These are phyloP conservation scores for Trachurus trachurus DNA, from an alignment of 2,797 vertebrate species.

Conservation along the genomic window DNA sequence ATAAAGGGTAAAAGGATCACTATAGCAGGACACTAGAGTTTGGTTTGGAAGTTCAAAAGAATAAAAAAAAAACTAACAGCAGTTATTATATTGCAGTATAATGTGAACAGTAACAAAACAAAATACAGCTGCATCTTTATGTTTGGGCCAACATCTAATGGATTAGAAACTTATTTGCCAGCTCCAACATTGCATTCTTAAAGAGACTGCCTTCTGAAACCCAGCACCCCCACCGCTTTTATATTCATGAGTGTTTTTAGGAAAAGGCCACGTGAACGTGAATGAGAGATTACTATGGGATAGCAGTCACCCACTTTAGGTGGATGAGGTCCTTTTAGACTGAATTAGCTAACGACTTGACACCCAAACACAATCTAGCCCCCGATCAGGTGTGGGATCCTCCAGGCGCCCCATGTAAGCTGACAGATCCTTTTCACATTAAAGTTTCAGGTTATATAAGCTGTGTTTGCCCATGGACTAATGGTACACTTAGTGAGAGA, in stretches of 20 bases:
- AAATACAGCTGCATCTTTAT: too few relatives aligned
- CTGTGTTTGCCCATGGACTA: constrained; percentile 69
- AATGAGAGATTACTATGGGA: constrained; percentile 22
- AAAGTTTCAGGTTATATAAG: constrained; percentile 75
- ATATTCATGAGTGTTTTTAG: not conserved
- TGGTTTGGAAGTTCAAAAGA: too few relatives aligned
- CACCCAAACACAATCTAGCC: constrained; percentile 59
- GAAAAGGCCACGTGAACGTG: constrained; percentile 16
- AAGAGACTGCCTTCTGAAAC: not conserved
- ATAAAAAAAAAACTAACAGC: too few relatives aligned
- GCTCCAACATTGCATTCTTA: too few relatives aligned
- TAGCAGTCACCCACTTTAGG: constrained; percentile 4
- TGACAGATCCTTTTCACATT: constrained; percentile 77
- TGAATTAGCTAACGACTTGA: constrained; percentile 57
- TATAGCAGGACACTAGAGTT: too few relatives aligned
- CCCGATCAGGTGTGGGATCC: constrained; percentile 66
- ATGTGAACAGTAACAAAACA: too few relatives aligned
- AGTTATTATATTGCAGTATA: too few relatives aligned
- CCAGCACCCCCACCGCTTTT: not conserved
- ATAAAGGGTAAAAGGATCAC: too few relatives aligned
- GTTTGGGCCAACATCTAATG: too few relatives aligned
- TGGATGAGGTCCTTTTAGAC: constrained; percentile 46
- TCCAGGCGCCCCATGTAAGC: constrained; percentile 60
- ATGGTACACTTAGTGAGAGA: constrained; percentile 58
- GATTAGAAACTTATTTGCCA: too few relatives aligned